A percentile compares a stretch with the other conserved stretches of the same genome.
Conservation (phyloP, 35 echinoderm and acorn worm genomes). For the Ophioderma brevispina region DNA sequence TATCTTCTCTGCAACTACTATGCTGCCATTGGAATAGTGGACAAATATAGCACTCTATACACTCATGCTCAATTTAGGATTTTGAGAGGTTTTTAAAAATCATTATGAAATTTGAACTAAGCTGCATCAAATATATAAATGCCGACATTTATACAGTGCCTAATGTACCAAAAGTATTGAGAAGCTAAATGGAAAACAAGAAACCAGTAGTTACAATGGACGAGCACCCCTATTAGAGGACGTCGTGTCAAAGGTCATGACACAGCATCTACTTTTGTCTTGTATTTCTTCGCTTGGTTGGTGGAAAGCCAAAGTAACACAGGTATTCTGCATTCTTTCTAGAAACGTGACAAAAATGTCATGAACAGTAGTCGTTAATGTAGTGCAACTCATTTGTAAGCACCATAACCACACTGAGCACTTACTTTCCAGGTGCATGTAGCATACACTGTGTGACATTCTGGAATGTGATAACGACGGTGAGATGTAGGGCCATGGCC, state of each 20-base stretch:
- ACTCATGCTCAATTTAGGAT: too few relatives aligned
- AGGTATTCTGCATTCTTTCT: background rate
- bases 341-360: background rate
- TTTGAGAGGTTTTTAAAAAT: too few relatives aligned
- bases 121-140: too few relatives aligned
- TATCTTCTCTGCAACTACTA: too few relatives aligned
- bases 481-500: slow-evolving; percentile 86
- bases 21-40: too few relatives aligned
- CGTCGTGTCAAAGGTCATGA: background rate
- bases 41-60: too few relatives aligned
- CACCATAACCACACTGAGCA: background rate
- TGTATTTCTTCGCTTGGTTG: background rate
- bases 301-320: background rate
- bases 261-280: background rate
- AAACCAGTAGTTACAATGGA: too few relatives aligned
- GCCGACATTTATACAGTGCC: too few relatives aligned
- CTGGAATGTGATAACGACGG: slow-evolving; percentile 78
- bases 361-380: background rate
- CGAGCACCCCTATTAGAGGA: too few relatives aligned
- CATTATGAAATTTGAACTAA: too few relatives aligned
- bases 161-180: too few relatives aligned
- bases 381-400: background rate
- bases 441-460: slow-evolving; percentile 87
- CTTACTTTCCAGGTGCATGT: slow-evolving; percentile 95
- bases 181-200: too few relatives aligned